Evolutionary conservation across 2,113 vertebrate genomes (phyloP).

Genomic region (Campylomormyrus tamandua): DNA sequence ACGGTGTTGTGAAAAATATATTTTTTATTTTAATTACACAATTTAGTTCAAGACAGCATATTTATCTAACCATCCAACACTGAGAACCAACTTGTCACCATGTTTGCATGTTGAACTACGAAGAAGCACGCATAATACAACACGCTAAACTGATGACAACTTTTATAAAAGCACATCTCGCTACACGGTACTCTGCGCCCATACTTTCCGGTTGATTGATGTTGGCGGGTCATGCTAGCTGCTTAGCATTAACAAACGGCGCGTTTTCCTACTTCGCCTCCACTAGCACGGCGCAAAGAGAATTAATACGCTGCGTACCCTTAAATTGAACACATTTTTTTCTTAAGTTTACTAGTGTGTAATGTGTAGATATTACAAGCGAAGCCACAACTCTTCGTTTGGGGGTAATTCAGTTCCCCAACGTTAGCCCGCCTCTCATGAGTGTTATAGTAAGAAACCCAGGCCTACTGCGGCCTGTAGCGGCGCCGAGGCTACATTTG

Average conservation of each 20-base stretch:
- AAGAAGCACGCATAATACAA: background rate
- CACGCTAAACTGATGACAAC: background rate
- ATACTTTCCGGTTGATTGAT: background rate
- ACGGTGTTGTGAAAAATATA: background rate
- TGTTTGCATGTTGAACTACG: background rate
- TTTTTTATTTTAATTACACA: background rate
- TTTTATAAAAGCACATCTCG: background rate
- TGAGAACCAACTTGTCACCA: background rate
- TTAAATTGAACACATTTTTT: background rate
- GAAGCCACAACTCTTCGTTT: background rate
- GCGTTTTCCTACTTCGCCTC: background rate
- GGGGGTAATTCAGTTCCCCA: background rate
- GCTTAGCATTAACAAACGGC: background rate
- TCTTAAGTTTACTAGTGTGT: background rate
- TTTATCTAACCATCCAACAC: background rate
- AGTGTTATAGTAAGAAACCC: constrained; percentile 35
- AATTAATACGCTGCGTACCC: background rate
- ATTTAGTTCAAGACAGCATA: background rate
- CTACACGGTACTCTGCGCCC: background rate
- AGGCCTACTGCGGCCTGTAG: constrained; percentile 68
- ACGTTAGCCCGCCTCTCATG: background rate
- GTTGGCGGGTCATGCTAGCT: background rate
- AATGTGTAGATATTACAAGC: background rate
- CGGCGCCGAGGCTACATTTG: constrained; percentile 29
- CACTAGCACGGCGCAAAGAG: background rate